Base-by-base conservation (phyloP, 1,140 invertebrate species). In the Leptinotarsa texana region DNA sequence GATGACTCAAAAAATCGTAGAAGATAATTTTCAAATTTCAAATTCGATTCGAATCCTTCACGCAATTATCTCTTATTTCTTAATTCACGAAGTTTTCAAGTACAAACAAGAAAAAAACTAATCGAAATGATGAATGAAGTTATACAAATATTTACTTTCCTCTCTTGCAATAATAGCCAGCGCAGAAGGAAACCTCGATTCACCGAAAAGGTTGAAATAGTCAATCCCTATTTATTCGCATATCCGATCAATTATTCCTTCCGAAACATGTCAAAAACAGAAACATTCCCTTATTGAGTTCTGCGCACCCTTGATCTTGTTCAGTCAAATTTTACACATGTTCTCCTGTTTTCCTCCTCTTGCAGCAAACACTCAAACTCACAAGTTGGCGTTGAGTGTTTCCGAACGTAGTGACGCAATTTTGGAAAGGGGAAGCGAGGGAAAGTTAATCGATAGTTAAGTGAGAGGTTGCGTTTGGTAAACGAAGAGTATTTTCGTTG, bases 401-500 rank as follows among this genome's bases (percentile, higher is more conserved):
- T 68, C n/a, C 66, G 66, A 42, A 33, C 17, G 61, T 6, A 15
- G 66, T 68, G 66, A 33, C n/a, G 66, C 22, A 33, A 68, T 21
- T 21, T 21, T 13, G n/a, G n/a, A 17, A 33, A 22, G 33, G 22
- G 22, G 66, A 18, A n/a, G 66, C 22, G 27, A 42, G 33, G 66
- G 33, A 33, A 27, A 68, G 66, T 68, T 68, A 68, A 68, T 68
- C 66, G 66, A 68, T 68, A 68, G 66, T 68, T 68, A 47, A 68
- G 66, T 68, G 66, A 47, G 66, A 27, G 66, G 27, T 27, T 47
- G 66, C 15, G 61, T 62, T 21, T n/a, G 21, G 61, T n/a, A 62
- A 21, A 62, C 17, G 33, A 42, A 42, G 8, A 42, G 33, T 42
- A 42, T 42, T 42, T 42, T 42, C 8, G 33, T 42, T 11, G 8